A percentile compares a stretch with the other conserved stretches of the same genome.
These are phyloP conservation scores for Axea sp. DNA, from an alignment of 2,888 invertebrate species.

Conservation along the genomic window DNA sequence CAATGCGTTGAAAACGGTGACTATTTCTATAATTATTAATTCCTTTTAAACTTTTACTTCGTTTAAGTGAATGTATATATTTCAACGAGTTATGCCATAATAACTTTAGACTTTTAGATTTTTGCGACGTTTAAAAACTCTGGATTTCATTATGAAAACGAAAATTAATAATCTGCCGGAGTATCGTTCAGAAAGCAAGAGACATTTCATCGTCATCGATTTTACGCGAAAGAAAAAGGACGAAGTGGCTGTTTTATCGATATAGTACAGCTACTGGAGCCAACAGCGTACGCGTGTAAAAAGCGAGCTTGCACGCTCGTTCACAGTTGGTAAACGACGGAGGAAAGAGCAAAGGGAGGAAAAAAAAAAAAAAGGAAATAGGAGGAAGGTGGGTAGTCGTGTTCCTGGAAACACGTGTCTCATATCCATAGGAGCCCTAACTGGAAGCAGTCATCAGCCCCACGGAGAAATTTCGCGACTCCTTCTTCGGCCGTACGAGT, in stretches of 20 bases:
- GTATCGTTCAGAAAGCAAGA: too few species aligned
- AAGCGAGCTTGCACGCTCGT: conserved; percentile 40
- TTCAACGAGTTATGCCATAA: too few species aligned
- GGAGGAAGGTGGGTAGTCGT: conserved; percentile 75
- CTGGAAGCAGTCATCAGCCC: conserved; percentile 56
- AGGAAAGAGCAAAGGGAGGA: conserved; percentile 47
- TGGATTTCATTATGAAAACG: too few species aligned
- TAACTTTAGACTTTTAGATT: too few species aligned
- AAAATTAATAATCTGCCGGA: too few species aligned
- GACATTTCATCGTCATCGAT: conserved; percentile 30
- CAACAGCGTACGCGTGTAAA: conserved; percentile 72
- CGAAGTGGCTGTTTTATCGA: conserved; percentile 66
- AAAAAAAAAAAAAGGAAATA: conserved; percentile 63
- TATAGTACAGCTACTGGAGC: conserved; percentile 64
- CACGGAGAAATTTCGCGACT: conserved; percentile 61
- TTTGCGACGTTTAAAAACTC: too few species aligned
- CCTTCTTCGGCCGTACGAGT: conserved; percentile 67
- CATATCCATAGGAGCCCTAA: conserved; percentile 58
- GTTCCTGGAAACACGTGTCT: conserved; percentile 75
- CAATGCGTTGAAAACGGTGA: too few species aligned
- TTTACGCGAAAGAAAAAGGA: conserved; percentile 35
- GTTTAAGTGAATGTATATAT: too few species aligned
- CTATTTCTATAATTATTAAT: too few species aligned
- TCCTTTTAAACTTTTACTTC: too few species aligned
- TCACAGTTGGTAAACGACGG: not conserved